Evolutionary conservation across 2,797 vertebrate species (phyloP).

Genomic region (Botia almorhae): DNA sequence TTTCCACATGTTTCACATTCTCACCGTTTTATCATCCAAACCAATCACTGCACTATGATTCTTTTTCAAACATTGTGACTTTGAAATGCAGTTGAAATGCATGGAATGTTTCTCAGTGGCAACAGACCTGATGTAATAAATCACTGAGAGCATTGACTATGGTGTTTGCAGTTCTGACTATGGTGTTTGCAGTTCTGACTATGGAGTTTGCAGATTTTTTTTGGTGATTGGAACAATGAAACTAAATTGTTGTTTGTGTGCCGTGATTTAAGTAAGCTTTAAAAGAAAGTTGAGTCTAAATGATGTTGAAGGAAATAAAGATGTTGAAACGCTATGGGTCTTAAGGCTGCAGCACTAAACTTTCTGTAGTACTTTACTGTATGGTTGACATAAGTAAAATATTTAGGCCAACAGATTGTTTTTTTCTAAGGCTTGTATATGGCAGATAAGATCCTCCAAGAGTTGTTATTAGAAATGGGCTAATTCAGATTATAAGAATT

Average conservation of each 20-base stretch:
- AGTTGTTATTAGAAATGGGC: too few species aligned
- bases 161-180: neutral
- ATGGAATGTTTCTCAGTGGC: neutral
- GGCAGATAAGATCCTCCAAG: too few species aligned
- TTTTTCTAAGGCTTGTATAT: too few species aligned
- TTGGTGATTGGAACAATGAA: neutral
- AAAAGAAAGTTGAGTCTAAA: too few species aligned
- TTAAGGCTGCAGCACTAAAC: too few species aligned
- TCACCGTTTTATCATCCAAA: neutral
- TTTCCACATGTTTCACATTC: neutral
- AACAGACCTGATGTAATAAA: conserved; percentile 10
- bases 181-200: neutral
- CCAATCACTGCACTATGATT: neutral
- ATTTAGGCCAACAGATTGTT: too few species aligned
- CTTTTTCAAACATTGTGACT: conserved; percentile 9
- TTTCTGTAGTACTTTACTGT: too few species aligned
- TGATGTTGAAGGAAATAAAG: neutral
- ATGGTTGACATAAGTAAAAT: too few species aligned
- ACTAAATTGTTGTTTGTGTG: neutral
- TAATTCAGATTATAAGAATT: too few species aligned
- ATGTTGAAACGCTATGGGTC: neutral
- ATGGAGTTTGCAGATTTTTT: too few species aligned
- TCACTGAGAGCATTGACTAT: neutral
- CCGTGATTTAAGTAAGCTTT: neutral
- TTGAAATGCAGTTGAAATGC: neutral